Percentiles rank a stretch among this genome's conserved stretches.
phyloP scores from a whole-genome alignment of 2,888 invertebrate species.

The Allacma fusca region DNA sequence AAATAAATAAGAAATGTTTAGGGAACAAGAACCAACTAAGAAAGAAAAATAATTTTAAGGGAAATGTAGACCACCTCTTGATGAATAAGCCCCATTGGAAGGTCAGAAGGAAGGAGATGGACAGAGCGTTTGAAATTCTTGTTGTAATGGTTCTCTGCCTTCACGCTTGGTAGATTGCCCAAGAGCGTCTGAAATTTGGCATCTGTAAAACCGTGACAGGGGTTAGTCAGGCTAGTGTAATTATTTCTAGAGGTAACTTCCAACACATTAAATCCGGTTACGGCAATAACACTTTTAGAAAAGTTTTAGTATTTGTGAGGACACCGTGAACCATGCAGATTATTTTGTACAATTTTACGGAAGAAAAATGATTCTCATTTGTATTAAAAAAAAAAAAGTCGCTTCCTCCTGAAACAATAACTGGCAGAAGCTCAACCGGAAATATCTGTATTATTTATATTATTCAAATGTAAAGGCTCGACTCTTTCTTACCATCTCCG shows the following conservation, averaged over 20 bases:
- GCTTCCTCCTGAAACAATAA: no score
- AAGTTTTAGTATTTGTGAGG: no score
- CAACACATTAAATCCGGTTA: background rate
- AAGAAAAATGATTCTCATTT: no score
- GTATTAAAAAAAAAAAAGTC: no score
- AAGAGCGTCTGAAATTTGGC: constrained; percentile 39
- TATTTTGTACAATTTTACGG: no score
- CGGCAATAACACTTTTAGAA: no score
- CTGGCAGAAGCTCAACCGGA: background rate
- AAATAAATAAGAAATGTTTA: background rate
- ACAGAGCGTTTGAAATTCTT: constrained; percentile 37
- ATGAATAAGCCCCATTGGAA: constrained; percentile 24
- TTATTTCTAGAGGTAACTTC: no score
- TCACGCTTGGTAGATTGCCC: constrained; percentile 28
- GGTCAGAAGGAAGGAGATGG: constrained; percentile 32
- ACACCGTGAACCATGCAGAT: no score
- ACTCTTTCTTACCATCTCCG: background rate
- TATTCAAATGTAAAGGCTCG: background rate
- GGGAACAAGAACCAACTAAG: background rate
- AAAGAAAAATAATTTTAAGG: constrained; percentile 9
- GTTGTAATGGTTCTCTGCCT: constrained; percentile 27
- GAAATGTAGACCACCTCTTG: constrained; percentile 39
- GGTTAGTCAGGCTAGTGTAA: constrained; percentile 34
- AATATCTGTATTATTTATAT: background rate
- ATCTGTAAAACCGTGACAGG: constrained; percentile 30